Conservation (phyloP, 2,888 invertebrate genomes). For the Patella ulyssiponensis region DNA sequence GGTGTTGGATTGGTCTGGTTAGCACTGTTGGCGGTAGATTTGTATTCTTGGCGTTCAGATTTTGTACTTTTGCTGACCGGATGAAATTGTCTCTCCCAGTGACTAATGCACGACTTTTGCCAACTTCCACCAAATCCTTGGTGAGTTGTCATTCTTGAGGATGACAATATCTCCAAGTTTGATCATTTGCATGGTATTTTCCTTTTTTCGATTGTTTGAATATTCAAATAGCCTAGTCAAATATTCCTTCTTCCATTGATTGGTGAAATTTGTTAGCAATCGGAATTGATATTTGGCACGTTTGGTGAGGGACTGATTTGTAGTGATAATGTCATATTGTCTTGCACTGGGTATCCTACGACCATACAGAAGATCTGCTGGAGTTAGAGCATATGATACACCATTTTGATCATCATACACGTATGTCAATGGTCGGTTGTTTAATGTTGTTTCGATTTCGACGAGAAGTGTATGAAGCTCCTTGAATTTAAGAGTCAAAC, state of each 20-base stretch:
- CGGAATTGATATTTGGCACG: constrained; percentile 4
- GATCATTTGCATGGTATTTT: too few relatives aligned
- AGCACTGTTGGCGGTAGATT: too few relatives aligned
- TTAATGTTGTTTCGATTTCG: background rate
- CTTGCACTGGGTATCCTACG: background rate
- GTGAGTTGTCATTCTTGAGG: too few relatives aligned
- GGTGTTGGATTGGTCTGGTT: too few relatives aligned
- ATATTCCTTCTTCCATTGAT: background rate
- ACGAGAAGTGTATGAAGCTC: background rate
- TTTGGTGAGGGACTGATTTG: background rate
- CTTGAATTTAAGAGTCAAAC: background rate
- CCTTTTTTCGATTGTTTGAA: too few relatives aligned
- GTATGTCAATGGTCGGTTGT: background rate
- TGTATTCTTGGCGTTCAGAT: too few relatives aligned
- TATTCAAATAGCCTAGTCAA: background rate
- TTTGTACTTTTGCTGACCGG: too few relatives aligned
- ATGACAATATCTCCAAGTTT: too few relatives aligned
- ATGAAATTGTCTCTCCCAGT: too few relatives aligned
- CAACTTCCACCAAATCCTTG: too few relatives aligned
- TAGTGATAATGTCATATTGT: background rate
- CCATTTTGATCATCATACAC: constrained; percentile 5
- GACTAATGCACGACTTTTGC: too few relatives aligned
- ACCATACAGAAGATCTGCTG: constrained; percentile 9
- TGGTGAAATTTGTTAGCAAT: background rate
- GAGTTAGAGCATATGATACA: background rate